A percentile compares a stretch with the other conserved stretches of the same genome.
Conservation (phyloP, 2,797 vertebrate genomes). For the Holocentrus rufus region DNA sequence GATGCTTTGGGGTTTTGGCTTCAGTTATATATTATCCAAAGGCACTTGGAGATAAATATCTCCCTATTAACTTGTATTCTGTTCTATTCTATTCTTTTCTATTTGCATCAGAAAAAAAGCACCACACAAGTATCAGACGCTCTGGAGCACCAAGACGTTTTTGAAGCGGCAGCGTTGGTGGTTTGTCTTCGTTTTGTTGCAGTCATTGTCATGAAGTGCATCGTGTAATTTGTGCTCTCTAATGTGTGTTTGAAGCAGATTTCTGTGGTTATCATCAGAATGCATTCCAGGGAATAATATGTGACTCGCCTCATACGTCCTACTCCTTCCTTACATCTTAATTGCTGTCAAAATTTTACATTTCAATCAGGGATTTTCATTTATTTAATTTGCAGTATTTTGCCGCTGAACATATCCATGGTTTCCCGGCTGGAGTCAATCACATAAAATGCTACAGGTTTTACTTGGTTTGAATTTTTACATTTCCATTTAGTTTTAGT, state of each 20-base stretch:
- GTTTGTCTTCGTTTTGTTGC: conserved; percentile 50
- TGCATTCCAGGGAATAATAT: background rate
- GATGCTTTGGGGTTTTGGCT: too few relatives aligned
- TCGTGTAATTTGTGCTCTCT: conserved; percentile 61
- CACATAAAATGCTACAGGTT: background rate
- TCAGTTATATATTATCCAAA: too few relatives aligned
- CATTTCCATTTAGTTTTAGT: background rate
- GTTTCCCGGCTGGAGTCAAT: background rate
- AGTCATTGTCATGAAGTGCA: conserved; percentile 13
- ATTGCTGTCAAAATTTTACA: conserved; percentile 15
- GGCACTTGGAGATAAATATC: background rate
- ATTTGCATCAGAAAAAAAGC: background rate
- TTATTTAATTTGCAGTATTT: background rate
- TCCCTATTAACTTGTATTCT: background rate
- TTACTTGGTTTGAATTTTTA: background rate
- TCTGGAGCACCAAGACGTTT: conserved; percentile 3
- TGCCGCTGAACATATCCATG: background rate
- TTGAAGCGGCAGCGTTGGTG: too few relatives aligned
- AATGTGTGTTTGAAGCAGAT: conserved; percentile 27
- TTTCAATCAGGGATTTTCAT: background rate
- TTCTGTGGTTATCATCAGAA: too few relatives aligned
- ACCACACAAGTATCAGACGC: background rate
- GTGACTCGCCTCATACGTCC: background rate
- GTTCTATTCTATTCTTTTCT: background rate
- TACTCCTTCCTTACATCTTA: conserved; percentile 1